A percentile compares a stretch with the other conserved stretches of the same genome.
Evolutionary conservation across 2,797 vertebrate genomes (phyloP).

Genomic region (Furcifer pardalis): DNA sequence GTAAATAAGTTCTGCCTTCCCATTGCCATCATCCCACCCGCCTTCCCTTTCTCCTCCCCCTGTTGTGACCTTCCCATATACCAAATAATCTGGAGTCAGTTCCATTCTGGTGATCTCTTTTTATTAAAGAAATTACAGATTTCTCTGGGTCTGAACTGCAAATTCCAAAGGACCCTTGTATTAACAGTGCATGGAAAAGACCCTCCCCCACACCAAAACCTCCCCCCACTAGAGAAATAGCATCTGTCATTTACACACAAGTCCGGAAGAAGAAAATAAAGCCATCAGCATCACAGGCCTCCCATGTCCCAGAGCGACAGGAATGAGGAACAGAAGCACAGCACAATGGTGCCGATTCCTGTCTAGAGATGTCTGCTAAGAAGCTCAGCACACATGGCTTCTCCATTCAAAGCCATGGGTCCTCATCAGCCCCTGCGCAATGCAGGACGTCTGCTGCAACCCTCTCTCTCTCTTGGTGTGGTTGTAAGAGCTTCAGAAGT

Average conservation of each 20-base stretch:
- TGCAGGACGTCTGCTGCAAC: too few species aligned
- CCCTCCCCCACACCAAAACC: not conserved
- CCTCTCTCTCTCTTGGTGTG: too few species aligned
- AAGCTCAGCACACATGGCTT: too few species aligned
- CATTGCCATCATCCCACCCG: not conserved
- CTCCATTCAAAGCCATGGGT: not conserved
- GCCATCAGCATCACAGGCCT: not conserved
- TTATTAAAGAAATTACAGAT: constrained; percentile 40
- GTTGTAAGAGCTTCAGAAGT: too few species aligned
- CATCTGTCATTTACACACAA: constrained; percentile 22
- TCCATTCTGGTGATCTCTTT: constrained; percentile 23
- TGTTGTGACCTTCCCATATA: not conserved
- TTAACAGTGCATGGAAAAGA: constrained; percentile 19
- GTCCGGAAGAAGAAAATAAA: not conserved
- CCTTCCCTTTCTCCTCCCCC: not conserved
- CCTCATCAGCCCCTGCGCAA: not conserved
- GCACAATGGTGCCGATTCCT: not conserved
- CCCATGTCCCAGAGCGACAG: not conserved
- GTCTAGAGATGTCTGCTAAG: not conserved
- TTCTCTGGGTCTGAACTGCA: constrained; percentile 20
- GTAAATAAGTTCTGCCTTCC: not conserved
- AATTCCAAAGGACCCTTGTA: constrained; percentile 9
- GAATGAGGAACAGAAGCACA: not conserved
- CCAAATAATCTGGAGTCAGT: not conserved
- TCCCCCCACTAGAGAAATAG: constrained; percentile 16